phyloP scores from a whole-genome alignment of 2,797 vertebrate species.

The Naso thynnoides region DNA sequence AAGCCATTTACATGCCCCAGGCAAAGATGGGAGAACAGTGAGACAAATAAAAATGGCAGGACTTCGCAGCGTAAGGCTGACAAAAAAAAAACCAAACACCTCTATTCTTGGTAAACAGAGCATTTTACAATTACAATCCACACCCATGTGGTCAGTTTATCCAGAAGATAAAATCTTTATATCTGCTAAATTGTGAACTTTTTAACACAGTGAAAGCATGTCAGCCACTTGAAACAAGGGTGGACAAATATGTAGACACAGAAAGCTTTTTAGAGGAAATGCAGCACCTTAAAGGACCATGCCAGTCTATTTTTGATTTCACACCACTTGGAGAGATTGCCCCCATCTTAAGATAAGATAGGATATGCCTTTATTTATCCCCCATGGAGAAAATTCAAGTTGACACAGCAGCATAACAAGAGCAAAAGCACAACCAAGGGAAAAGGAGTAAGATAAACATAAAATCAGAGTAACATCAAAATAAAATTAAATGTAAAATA shows the following conservation, averaged over 20 bases:
- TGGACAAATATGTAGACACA: background rate
- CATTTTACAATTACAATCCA: slow-evolving; percentile 48
- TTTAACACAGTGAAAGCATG: slow-evolving; percentile 13
- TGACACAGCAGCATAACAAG: too few relatives aligned
- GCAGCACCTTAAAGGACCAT: too few relatives aligned
- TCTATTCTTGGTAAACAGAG: slow-evolving; percentile 52
- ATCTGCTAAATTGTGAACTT: slow-evolving; percentile 29
- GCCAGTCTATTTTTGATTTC: too few relatives aligned
- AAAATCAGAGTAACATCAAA: too few relatives aligned
- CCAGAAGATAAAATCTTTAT: slow-evolving; percentile 43
- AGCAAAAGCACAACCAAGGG: too few relatives aligned
- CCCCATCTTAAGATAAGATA: too few relatives aligned
- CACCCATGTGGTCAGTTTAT: slow-evolving; percentile 17
- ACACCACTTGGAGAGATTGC: too few relatives aligned
- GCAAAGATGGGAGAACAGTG: slow-evolving; percentile 45
- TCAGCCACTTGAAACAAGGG: background rate
- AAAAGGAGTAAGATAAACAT: too few relatives aligned
- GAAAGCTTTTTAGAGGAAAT: too few relatives aligned
- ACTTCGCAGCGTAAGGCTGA: slow-evolving; percentile 22
- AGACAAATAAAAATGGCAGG: slow-evolving; percentile 29
- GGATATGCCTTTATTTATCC: too few relatives aligned
- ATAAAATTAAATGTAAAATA: too few relatives aligned
- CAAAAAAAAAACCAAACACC: slow-evolving; percentile 23
- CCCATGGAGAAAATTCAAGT: too few relatives aligned
- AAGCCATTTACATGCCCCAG: slow-evolving; percentile 48